phyloP scores from a whole-genome alignment of 2,113 vertebrate genomes.

The Brevimyrus niger region DNA sequence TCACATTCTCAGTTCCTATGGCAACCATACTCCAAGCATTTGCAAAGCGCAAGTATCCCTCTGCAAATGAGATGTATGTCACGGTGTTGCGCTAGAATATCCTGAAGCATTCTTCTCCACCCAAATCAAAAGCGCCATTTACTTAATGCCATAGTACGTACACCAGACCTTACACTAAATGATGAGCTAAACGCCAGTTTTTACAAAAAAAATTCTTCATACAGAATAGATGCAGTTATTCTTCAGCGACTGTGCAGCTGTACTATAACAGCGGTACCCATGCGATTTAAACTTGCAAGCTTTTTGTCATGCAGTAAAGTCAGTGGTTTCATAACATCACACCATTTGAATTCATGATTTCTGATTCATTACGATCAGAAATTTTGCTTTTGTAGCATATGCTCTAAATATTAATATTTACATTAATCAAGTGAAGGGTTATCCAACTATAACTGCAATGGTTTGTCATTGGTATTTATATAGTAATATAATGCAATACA shows the following conservation, averaged over 20 bases:
- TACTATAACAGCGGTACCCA: not conserved
- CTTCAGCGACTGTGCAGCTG: not conserved
- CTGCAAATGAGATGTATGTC: slow-evolving; percentile 39
- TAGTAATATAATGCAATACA: not conserved
- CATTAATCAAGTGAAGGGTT: not conserved
- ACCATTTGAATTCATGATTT: not conserved
- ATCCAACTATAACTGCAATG: not conserved
- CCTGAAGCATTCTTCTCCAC: slow-evolving; percentile 26
- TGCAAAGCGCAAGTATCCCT: slow-evolving; percentile 41
- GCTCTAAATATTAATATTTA: not conserved
- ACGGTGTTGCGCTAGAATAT: slow-evolving; percentile 49
- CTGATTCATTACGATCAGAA: not conserved
- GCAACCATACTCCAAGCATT: slow-evolving; percentile 55
- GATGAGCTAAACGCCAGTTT: not conserved
- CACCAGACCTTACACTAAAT: not conserved
- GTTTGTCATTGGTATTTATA: not conserved
- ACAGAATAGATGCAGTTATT: not conserved
- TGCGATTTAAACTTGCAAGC: not conserved
- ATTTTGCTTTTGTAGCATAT: not conserved
- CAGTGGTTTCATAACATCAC: not conserved
- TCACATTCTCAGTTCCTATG: slow-evolving; percentile 70
- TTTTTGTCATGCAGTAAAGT: not conserved
- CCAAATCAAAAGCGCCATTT: not conserved
- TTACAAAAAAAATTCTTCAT: not conserved
- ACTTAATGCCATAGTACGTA: not conserved